These are phyloP conservation scores for Polydrusus tereticollis DNA, from an alignment of 2,888 invertebrate genomes.

Conservation along the genomic window DNA sequence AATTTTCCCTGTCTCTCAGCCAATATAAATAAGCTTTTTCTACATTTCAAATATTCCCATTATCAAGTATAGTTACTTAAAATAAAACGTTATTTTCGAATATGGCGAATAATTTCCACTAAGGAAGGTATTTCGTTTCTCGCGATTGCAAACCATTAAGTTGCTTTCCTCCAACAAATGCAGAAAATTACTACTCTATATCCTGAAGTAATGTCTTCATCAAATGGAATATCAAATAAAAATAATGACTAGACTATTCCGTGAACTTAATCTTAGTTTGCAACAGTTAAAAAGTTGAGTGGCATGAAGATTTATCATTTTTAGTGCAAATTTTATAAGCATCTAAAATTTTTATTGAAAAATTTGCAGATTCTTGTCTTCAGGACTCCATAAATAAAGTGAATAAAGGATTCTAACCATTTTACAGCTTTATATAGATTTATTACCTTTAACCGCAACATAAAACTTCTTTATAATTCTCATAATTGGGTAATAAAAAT, in stretches of 20 bases:
- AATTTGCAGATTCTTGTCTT: conserved; percentile 39
- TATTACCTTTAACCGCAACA: conserved; percentile 39
- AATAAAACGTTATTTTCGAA: no score
- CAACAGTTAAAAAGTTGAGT: background rate
- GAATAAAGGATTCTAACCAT: conserved; percentile 41
- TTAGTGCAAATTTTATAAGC: conserved; percentile 26
- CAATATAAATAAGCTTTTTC: no score
- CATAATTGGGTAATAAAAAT: conserved; percentile 48
- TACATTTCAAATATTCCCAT: no score
- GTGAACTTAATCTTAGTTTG: background rate
- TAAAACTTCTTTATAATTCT: conserved; percentile 46
- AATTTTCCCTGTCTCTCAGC: no score
- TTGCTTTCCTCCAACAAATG: no score
- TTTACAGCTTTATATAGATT: conserved; percentile 42
- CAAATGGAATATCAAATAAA: background rate
- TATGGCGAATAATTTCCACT: no score
- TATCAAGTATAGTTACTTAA: no score
- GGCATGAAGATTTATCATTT: conserved; percentile 19
- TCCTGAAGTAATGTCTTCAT: background rate
- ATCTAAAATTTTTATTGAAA: conserved; percentile 35
- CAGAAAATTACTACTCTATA: no score
- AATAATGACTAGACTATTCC: background rate
- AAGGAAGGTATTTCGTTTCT: no score
- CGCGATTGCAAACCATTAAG: no score
- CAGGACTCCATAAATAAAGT: conserved; percentile 42